These are phyloP conservation scores for Mus caroli DNA, from an alignment of 2,797 vertebrate species.

Conservation along the genomic window DNA sequence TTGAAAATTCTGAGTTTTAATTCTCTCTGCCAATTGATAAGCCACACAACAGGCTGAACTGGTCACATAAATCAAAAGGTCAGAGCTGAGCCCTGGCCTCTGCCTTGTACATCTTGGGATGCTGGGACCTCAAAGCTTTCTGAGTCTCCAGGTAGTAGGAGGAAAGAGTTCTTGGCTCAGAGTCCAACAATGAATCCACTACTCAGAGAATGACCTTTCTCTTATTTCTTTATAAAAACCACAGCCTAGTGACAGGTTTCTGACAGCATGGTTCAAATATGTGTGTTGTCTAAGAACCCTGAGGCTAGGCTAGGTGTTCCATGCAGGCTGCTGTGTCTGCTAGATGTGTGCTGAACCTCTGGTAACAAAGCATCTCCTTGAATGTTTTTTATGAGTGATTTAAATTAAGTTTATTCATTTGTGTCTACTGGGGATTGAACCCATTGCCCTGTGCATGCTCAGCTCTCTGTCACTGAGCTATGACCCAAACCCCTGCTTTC, in stretches of 20 bases:
- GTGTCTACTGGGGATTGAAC: neutral
- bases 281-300: neutral
- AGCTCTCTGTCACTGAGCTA: neutral
- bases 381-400: neutral
- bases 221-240: neutral
- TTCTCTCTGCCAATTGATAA: slow-evolving; percentile 35
- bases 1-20: slow-evolving; percentile 52
- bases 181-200: neutral
- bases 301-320: neutral
- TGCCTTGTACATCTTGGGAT: neutral
- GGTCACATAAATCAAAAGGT: neutral
- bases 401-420: neutral
- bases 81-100: neutral
- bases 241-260: neutral
- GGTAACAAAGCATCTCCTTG: neutral
- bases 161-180: neutral
- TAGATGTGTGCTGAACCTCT: neutral
- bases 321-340: neutral
- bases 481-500: neutral
- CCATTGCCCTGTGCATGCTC: neutral
- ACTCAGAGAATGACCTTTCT: neutral
- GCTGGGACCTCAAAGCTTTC: slow-evolving; percentile 41
- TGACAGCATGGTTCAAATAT: neutral
- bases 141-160: neutral
- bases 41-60: neutral